Evolutionary conservation across 2,888 invertebrate genomes (phyloP).

Genomic region (Halocaridina rubra): DNA sequence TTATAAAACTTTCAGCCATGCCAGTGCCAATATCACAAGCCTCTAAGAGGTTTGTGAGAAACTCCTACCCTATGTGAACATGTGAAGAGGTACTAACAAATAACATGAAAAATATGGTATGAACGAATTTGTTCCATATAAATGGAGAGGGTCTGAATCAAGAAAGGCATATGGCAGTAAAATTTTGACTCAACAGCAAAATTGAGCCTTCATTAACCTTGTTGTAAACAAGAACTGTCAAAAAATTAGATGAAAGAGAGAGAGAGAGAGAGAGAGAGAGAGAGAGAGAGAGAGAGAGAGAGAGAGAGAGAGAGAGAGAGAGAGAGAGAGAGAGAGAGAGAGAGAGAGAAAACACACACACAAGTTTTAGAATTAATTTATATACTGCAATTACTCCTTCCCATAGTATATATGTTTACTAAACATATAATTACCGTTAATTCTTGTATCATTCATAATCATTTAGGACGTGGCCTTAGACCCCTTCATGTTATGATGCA

Average conservation of each 20-base stretch:
- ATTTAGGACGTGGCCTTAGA: not conserved
- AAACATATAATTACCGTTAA: not conserved
- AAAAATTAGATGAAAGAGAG: not conserved
- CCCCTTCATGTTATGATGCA: not conserved
- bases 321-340: not conserved
- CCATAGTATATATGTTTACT: not conserved
- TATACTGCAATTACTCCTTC: not conserved
- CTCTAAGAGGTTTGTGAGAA: no score
- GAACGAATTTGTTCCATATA: not conserved
- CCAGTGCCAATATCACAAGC: no score
- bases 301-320: not conserved
- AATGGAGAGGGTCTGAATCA: not conserved
- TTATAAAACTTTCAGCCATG: no score
- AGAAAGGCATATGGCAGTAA: not conserved
- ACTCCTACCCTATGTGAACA: no score
- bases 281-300: not conserved
- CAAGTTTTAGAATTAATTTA: not conserved
- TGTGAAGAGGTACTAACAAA: not conserved
- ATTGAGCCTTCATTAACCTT: no score
- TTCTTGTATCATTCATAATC: not conserved
- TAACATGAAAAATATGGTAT: not conserved
- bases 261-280: not conserved
- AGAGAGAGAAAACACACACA: not conserved
- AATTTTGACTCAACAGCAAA: not conserved
- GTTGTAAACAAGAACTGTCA: not conserved